Conservation (phyloP, 2,797 vertebrate species). For the Falco naumanni region DNA sequence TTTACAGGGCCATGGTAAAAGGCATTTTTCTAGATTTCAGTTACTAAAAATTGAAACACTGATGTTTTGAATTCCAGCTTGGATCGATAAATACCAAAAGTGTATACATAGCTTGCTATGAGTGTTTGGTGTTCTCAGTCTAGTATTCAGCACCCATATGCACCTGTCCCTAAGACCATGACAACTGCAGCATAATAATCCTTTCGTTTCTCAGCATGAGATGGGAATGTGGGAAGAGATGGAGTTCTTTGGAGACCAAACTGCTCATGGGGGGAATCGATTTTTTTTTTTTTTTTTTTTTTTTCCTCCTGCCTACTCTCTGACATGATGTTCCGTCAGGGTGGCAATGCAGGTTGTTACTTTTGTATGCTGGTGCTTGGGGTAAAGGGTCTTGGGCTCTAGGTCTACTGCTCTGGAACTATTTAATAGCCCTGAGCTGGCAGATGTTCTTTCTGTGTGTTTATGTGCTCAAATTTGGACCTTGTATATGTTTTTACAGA, state of each 20-base stretch:
- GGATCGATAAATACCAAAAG: neutral
- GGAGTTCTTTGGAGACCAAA: neutral
- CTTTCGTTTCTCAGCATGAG: neutral
- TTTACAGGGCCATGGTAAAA: neutral
- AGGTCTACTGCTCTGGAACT: neutral
- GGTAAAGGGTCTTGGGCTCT: neutral
- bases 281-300: neutral
- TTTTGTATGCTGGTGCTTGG: neutral
- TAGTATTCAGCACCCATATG: neutral
- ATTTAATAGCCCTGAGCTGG: neutral
- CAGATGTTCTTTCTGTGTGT: neutral
- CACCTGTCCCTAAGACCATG: neutral
- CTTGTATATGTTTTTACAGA: neutral
- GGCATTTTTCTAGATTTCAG: neutral
- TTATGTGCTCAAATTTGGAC: neutral
- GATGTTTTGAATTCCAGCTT: constrained; percentile 16
- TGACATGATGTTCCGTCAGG: neutral
- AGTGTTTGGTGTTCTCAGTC: neutral
- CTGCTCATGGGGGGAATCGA: neutral
- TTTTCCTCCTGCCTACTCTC: neutral
- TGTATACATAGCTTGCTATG: neutral
- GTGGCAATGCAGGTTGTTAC: neutral
- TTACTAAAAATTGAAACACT: neutral
- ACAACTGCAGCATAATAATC: neutral
- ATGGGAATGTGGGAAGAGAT: neutral